A percentile compares a stretch with the other conserved stretches of the same genome.
phyloP scores from a whole-genome alignment of 2,888 invertebrate species.

The Agrochola circellaris region DNA sequence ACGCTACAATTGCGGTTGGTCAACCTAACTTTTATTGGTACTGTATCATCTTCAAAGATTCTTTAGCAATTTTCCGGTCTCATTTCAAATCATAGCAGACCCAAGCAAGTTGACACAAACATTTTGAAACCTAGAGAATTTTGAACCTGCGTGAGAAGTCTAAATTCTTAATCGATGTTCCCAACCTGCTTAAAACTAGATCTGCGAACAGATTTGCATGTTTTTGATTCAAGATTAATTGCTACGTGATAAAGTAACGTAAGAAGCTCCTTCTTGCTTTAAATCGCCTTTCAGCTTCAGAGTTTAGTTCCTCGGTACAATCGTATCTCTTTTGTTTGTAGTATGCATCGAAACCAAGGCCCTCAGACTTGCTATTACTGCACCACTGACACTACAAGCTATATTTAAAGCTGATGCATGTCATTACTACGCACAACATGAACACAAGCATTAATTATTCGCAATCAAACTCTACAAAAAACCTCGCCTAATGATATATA shows the following conservation, averaged over 20 bases:
- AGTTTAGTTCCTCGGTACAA: too few relatives aligned
- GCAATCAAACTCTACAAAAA: slow-evolving; percentile 62
- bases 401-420: slow-evolving; percentile 54
- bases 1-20: neutral
- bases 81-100: neutral
- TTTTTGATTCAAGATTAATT: neutral
- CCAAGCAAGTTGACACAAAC: neutral
- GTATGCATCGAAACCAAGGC: neutral
- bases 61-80: neutral
- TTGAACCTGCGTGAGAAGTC: neutral
- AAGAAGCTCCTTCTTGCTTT: neutral
- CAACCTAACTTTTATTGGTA: neutral
- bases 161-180: neutral
- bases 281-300: neutral
- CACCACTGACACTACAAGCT: slow-evolving; percentile 30
- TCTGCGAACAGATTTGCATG: neutral
- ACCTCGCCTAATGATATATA: slow-evolving; percentile 64
- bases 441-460: slow-evolving; percentile 63
- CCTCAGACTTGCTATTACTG: slow-evolving; percentile 7
- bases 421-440: slow-evolving; percentile 49
- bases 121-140: neutral
- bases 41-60: neutral
- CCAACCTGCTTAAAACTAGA: neutral
- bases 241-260: too few relatives aligned
- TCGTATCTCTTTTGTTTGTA: neutral